Evolutionary conservation across 2,888 invertebrate species (phyloP).

Genomic region (Drosophila ustulata): DNA sequence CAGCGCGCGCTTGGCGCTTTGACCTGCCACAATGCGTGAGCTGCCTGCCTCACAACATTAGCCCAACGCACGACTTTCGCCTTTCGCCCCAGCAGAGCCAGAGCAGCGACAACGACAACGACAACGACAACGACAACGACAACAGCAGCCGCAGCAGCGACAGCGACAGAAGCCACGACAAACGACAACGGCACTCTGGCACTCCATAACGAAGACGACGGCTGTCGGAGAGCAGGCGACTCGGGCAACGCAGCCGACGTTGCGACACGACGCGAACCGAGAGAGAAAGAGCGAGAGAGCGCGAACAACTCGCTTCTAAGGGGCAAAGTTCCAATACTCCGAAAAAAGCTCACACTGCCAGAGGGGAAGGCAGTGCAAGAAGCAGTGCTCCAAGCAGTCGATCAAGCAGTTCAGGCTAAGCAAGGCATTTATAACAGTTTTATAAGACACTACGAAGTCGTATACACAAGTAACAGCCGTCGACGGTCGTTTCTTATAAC

Average conservation of each 20-base stretch:
- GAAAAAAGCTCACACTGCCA: conserved; percentile 9
- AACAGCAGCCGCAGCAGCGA: conserved; percentile 5
- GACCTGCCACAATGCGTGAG: conserved; percentile 75
- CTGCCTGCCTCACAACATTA: conserved; percentile 58
- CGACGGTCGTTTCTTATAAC: neutral
- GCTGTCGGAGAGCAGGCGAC: conserved; percentile 4
- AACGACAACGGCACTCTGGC: conserved; percentile 20
- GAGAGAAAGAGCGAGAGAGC: conserved; percentile 18
- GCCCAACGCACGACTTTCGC: conserved; percentile 53
- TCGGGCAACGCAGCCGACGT: conserved; percentile 33
- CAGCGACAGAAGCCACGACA: neutral
- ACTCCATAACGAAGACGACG: conserved; percentile 27
- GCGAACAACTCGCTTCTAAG: neutral
- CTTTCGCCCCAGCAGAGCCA: conserved; percentile 1
- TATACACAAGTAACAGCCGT: neutral
- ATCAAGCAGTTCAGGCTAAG: neutral
- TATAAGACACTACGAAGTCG: neutral
- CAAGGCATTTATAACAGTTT: neutral
- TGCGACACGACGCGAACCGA: conserved; percentile 31
- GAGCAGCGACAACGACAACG: conserved; percentile 1
- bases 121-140: conserved; percentile 3
- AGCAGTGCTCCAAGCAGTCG: conserved; percentile 12
- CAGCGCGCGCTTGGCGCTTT: conserved; percentile 69
- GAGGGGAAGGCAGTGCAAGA: neutral
- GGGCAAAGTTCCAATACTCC: conserved; percentile 40